Evolutionary conservation across 2,888 invertebrate species (phyloP).

Genomic region (Lissonota sp.): DNA sequence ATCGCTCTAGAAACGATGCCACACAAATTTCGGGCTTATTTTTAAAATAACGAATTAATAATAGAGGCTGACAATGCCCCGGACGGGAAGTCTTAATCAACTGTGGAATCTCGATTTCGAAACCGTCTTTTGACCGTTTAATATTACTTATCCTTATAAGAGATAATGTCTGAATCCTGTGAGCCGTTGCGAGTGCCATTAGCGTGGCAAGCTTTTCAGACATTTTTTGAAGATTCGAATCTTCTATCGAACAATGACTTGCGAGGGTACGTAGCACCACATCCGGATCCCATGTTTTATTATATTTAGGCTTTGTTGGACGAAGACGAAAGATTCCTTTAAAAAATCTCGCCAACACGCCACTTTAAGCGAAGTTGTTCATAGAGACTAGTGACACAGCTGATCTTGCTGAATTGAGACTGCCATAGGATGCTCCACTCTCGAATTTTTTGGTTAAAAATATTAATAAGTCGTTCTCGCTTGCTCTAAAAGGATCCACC

Average conservation of each 20-base stretch:
- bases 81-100: constrained; percentile 48
- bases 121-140: constrained; percentile 19
- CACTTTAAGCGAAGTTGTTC: too few species aligned
- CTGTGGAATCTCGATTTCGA: constrained; percentile 51
- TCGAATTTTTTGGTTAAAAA: constrained; percentile 50
- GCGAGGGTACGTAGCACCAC: constrained; percentile 6
- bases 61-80: constrained; percentile 36
- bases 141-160: constrained; percentile 46
- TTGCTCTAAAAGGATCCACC: constrained; percentile 30
- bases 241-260: constrained; percentile 14
- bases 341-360: too few species aligned
- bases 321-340: too few species aligned
- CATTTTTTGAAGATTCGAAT: constrained; percentile 50
- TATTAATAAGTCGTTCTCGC: constrained; percentile 29
- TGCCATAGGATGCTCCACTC: constrained; percentile 49
- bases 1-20: too few species aligned
- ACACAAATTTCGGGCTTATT: too few species aligned
- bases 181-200: constrained; percentile 46
- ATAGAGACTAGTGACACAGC: constrained; percentile 54
- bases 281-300: too few species aligned
- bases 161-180: constrained; percentile 52
- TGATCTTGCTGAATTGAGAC: constrained; percentile 54
- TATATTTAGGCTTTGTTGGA: too few species aligned
- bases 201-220: constrained; percentile 53
- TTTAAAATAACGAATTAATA: constrained; percentile 3